These are phyloP conservation scores for Toxotes lorentzi DNA, from an alignment of 2,797 vertebrate species.

Conservation along the genomic window DNA sequence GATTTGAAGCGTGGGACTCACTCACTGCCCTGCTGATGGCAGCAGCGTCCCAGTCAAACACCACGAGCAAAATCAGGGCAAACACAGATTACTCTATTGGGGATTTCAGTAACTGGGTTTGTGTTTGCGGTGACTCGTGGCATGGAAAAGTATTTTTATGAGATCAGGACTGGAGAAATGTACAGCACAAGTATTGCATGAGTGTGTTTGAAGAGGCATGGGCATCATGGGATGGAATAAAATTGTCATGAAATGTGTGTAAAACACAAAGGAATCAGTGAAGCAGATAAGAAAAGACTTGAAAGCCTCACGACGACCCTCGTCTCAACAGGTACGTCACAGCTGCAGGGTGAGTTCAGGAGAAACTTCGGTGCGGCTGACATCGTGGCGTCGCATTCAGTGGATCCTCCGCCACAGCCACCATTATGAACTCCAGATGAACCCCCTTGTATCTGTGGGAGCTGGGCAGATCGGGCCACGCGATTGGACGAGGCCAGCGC, in stretches of 20 bases:
- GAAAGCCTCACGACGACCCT: background rate
- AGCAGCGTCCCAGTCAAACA: conserved; percentile 42
- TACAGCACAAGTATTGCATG: background rate
- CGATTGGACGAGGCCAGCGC: conserved; percentile 61
- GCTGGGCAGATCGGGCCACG: conserved; percentile 49
- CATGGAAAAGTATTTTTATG: conserved; percentile 8
- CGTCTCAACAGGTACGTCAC: conserved; percentile 1
- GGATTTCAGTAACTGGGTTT: conserved; percentile 28
- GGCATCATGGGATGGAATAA: background rate
- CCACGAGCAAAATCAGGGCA: conserved; percentile 52
- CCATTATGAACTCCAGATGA: conserved; percentile 82
- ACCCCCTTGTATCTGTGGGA: conserved; percentile 74
- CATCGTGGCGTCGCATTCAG: conserved; percentile 27
- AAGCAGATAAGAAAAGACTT: background rate
- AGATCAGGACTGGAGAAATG: conserved; percentile 10
- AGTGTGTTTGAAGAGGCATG: background rate
- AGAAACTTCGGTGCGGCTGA: conserved; percentile 8
- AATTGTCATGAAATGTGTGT: background rate
- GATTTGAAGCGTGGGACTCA: background rate
- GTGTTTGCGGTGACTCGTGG: conserved; percentile 20
- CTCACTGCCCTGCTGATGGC: conserved; percentile 60
- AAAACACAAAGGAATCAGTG: background rate
- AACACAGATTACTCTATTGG: conserved; percentile 55
- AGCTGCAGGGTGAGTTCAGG: conserved; percentile 7
- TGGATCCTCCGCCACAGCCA: conserved; percentile 28